Evolutionary conservation across 2,888 invertebrate genomes (phyloP), one percentile per base, ranked within the genome.

Genomic region (Cecidostiba fungosa): DNA sequence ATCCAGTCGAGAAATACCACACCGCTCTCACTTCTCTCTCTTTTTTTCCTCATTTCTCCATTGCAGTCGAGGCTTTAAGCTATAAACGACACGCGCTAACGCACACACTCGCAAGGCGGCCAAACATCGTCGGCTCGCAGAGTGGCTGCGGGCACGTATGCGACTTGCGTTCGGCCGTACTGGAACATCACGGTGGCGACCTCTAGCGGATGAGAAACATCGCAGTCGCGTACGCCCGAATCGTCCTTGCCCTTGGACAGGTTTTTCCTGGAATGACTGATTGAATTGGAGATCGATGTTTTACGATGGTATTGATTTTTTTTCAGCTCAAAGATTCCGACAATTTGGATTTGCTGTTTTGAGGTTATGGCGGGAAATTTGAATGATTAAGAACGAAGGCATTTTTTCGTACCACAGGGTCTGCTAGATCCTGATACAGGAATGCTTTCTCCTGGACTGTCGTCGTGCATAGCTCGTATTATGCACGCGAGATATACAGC

Each of bases 51-150:
- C 3, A 36, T 36, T 36, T 10, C 36, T 6, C 59, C 62, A 81
- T 85, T 85, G 70, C 73, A 81, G 77, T 4, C 59, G 85, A 8
- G 72, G 85, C 85, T 76, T 85, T 54, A 85, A 14, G 19, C 36
- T 39, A 36, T 29, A 26, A 72, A 72, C 80, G 39, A 76, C 50
- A 76, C 50, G 50, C 29, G 47, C 47, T n/a, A 32, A 54, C 80
- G 39, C 23, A 54, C n/a, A 50, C 23, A 79, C 5, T 32, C 23
- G 26, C 26, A 16, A 14, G 10, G 12, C n/a, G 23, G 50, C 70
- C n/a, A 70, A 36, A 32, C 76, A 32, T 47, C 36, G 43, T 32
- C 54, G 47, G 26, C 50, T 50, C 73, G 81, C n/a, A n/a, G n/a
- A n/a, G 62, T 26, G 81, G 26, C 23, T 10, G 43, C 29, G 12